phyloP scores from a whole-genome alignment of 2,888 invertebrate genomes.

The Heteromyza rotundicornis region DNA sequence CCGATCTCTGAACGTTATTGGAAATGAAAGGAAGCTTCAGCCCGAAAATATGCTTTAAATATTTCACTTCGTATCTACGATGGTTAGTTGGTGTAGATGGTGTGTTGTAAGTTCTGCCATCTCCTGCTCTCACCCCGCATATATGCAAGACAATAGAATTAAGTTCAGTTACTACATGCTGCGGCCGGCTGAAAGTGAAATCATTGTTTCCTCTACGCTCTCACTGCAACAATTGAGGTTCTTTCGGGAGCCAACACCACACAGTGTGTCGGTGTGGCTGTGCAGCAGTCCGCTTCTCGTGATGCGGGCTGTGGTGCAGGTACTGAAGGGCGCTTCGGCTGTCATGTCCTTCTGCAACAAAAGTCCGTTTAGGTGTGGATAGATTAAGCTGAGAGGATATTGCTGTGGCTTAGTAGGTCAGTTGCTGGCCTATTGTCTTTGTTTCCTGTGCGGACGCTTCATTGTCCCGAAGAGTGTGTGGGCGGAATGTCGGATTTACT shows the following conservation, averaged over 20 bases:
- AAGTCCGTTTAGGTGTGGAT: conserved; percentile 2
- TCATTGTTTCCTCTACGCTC: conserved; percentile 8
- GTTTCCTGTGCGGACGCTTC: not conserved
- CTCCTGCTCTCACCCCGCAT: too few relatives aligned
- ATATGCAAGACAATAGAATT: conserved; percentile 18
- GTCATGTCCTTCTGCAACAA: not conserved
- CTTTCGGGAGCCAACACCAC: not conserved
- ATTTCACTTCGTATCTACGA: too few relatives aligned
- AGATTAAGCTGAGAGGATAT: conserved; percentile 7
- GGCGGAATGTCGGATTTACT: not conserved
- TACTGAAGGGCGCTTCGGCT: not conserved
- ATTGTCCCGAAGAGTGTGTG: not conserved
- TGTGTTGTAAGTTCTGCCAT: too few relatives aligned
- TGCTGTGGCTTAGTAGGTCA: conserved; percentile 11
- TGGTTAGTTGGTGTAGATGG: too few relatives aligned
- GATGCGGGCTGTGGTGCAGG: not conserved
- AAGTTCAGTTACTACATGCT: conserved; percentile 7
- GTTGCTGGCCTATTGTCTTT: conserved; percentile 8
- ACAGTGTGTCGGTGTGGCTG: not conserved
- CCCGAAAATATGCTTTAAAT: too few relatives aligned
- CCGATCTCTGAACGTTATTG: not conserved
- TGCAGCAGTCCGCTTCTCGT: too few relatives aligned
- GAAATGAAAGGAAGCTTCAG: not conserved
- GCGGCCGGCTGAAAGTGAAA: conserved; percentile 12
- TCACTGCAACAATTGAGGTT: not conserved